A percentile compares a stretch with the other conserved stretches of the same genome.
Evolutionary conservation across 2,888 invertebrate genomes (phyloP).

Genomic region (Bursaphelenchus okinawaensis): DNA sequence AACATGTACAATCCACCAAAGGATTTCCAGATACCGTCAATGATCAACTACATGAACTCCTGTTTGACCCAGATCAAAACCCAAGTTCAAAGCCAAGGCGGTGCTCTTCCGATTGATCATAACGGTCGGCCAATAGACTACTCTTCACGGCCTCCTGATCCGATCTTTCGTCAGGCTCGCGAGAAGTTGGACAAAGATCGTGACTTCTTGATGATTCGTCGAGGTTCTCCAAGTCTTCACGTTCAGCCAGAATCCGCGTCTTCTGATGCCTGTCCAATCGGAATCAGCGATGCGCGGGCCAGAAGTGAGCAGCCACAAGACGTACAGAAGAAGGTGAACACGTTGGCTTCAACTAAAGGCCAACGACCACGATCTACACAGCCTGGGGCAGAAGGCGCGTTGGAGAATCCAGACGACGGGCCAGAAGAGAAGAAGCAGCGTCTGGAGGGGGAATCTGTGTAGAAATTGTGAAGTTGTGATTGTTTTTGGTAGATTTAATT

Average conservation of each 20-base stretch:
- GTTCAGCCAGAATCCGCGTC: neutral
- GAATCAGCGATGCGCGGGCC: neutral
- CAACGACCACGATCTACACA: neutral
- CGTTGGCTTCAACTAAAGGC: neutral
- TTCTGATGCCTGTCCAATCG: neutral
- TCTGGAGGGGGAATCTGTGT: no score
- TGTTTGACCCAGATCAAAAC: constrained; percentile 46
- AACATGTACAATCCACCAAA: no score
- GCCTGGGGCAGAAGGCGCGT: constrained; percentile 2
- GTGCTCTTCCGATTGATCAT: constrained; percentile 37
- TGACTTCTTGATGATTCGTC: constrained; percentile 9
- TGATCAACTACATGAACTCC: constrained; percentile 40
- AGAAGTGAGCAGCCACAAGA: neutral
- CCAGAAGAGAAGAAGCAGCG: neutral
- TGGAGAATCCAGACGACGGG: neutral
- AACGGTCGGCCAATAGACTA: constrained; percentile 47
- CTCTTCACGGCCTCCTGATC: constrained; percentile 49
- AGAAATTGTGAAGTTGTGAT: no score
- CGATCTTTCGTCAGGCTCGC: constrained; percentile 50
- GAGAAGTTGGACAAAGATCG: constrained; percentile 35
- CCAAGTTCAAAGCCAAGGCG: constrained; percentile 40
- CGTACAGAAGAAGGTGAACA: neutral
- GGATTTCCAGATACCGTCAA: neutral
- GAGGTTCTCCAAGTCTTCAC: neutral
- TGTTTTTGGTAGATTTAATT: no score